Conservation (phyloP, 2,113 vertebrate species). For the Hiodon alosoides region DNA sequence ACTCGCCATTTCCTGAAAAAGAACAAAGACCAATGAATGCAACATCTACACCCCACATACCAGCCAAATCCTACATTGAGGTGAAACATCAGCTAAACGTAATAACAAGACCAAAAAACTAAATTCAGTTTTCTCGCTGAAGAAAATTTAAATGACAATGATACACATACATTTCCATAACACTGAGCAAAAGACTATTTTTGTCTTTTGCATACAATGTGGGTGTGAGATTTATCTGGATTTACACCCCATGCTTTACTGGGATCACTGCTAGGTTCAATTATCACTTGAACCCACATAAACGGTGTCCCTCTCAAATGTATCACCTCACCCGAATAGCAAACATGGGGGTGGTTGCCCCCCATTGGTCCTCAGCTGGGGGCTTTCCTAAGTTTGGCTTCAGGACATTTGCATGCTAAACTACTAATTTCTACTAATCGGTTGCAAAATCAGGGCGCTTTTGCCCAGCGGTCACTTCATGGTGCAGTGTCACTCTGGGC, state of each 20-base stretch:
- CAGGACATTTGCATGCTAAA: background rate
- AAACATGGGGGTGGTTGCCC: background rate
- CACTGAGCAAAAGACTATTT: too few relatives aligned
- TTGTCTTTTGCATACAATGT: background rate
- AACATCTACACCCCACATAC: background rate
- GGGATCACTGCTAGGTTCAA: background rate
- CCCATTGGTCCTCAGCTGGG: too few relatives aligned
- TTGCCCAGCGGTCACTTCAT: background rate
- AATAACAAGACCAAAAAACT: background rate
- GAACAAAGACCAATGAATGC: constrained; percentile 32
- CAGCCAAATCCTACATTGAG: too few relatives aligned
- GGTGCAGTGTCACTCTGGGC: background rate
- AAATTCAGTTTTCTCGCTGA: background rate
- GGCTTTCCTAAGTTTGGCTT: background rate
- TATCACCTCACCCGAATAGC: background rate
- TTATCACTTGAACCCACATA: background rate
- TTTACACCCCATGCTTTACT: background rate
- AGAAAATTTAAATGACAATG: background rate
- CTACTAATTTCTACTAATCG: background rate
- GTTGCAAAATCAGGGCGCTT: background rate
- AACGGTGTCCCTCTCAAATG: background rate
- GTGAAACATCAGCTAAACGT: background rate
- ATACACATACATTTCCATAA: too few relatives aligned
- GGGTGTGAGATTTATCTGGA: background rate
- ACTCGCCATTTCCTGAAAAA: constrained; percentile 80